Base-by-base conservation (phyloP, 2,888 invertebrate species). In the Drosophila birchii region DNA sequence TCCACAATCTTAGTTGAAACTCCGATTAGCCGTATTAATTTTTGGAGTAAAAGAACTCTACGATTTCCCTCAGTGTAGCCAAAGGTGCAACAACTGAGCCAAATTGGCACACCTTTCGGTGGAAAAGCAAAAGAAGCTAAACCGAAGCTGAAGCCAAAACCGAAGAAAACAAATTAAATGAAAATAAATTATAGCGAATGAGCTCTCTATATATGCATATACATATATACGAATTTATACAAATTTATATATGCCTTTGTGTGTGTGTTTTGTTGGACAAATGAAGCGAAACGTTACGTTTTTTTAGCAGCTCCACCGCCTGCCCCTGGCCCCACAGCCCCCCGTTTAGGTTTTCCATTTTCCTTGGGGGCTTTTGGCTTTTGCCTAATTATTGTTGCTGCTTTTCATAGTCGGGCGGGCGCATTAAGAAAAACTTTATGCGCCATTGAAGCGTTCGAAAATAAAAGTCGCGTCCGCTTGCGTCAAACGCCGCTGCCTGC, bases 261-360 rank as follows among this genome's bases (percentile, higher is more conserved):
- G 45, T 79, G 71, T 67, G 75, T 53, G 51, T 51, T 20, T 53
- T 36, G 34, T 72, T 49, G 79, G 80, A 80, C 87, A 88, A 90
- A 90, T 90, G 91, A 90, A 88, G 90, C 91, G 90, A 81, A 88
- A 88, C 91, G 88, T 61, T 63, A 69, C 71, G 76, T 78, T 75
- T 84, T 75, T 78, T 80, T 74, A 73, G 71, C 74, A 71, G 61
- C 60, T 55, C 75, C 29, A 11, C 34, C 20, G n/a, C 12, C 59
- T 63, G 78, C 79, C 72, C 72, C 79, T 72, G 23, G 32, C 32
- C 44, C 32, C 32, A 23, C 18, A 3, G 47, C n/a, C 47, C 12
- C 49, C 5, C 36, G 86, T 83, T 60, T 54, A 64, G 18, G 36
- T 49, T 61, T 66, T 36, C 32, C 43, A 51, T 44, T 63, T 62